Base-by-base conservation (phyloP, 2,797 vertebrate genomes). In the Sebastolobus alascanus region DNA sequence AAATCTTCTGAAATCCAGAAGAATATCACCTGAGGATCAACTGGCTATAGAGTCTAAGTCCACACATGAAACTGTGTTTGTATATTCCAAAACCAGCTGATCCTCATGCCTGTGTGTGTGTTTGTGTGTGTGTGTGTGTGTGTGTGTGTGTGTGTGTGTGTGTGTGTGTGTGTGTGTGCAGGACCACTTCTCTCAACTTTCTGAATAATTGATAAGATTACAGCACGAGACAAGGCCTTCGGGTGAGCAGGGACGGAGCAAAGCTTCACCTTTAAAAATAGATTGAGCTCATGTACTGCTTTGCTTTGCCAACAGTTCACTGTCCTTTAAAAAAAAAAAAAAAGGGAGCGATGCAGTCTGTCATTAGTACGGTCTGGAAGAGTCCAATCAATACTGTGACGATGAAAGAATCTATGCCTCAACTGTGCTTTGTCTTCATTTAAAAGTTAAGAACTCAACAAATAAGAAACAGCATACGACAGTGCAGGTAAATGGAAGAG, bases 171-270 rank as follows among this genome's bases (percentile, higher is more conserved):
- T 25, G 25, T 25, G 46, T 25, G 54, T 55, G 40, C 1, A 5
- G 22, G 5, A 69, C 68, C 55, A 63, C 59, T 61, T 59, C 18
- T 74, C 73, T 72, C 79, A 55, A 29, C 33, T 11, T 4, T 68
- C 35, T 83, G 65, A 87, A 87, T 87, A 74, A 85, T 70, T 38
- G 38, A 85, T 81, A 71, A 65, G 14, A 61, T 68, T 52, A 75
- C 74, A 60, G 64, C 56, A 60, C 71, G 67, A 79, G 73, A 80
- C 8, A 0, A 75, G 68, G 52, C 63, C 54, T 55, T 31, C 2
- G 0, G 63, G 31, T 61, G 72, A 58, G 60, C 1, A 13, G 29
- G 69, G 65, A 73, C 52, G 8, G n/a, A 78, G 18, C 16, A n/a
- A 22, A 4, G 63, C 54, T 12, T 68, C 59, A 20, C 27, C 29